phyloP scores from a whole-genome alignment of 2,797 vertebrate species.

The Macropodus opercularis region DNA sequence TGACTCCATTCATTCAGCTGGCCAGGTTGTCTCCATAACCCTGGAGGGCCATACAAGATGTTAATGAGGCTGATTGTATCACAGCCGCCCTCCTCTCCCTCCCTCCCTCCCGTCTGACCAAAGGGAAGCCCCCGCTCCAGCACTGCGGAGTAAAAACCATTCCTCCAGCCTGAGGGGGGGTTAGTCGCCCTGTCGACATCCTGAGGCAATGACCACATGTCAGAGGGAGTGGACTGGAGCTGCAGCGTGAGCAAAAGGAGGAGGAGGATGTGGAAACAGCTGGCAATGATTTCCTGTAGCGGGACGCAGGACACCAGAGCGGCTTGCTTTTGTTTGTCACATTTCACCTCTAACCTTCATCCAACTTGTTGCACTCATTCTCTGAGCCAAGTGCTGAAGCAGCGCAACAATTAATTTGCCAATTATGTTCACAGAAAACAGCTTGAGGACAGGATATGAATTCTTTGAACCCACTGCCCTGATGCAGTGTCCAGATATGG shows the following conservation, averaged over 20 bases:
- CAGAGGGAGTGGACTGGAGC: constrained; percentile 60
- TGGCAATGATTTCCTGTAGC: constrained; percentile 33
- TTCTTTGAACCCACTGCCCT: constrained; percentile 14
- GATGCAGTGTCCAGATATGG: constrained; percentile 9
- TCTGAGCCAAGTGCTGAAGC: not conserved
- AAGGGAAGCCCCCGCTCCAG: constrained; percentile 46
- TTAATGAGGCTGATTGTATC: constrained; percentile 76
- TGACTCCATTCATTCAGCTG: constrained; percentile 60
- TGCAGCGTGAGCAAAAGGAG: constrained; percentile 32
- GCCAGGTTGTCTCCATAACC: constrained; percentile 65
- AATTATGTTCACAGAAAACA: constrained; percentile 17
- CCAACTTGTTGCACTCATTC: constrained; percentile 50
- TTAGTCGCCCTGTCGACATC: constrained; percentile 77
- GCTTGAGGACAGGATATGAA: constrained; percentile 7
- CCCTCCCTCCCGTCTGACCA: constrained; percentile 51
- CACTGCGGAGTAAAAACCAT: constrained; percentile 56
- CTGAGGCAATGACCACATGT: constrained; percentile 82
- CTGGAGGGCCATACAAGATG: constrained; percentile 71
- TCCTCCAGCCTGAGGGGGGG: constrained; percentile 69
- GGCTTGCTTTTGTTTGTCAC: constrained; percentile 36
- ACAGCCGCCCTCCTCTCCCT: constrained; percentile 10
- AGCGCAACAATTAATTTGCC: constrained; percentile 1
- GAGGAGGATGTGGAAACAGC: constrained; percentile 39
- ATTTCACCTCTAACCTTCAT: constrained; percentile 52
- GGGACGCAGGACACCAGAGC: constrained; percentile 40